Conservation (phyloP, 1,140 invertebrate species). For the Diploscapter pachys region DNA sequence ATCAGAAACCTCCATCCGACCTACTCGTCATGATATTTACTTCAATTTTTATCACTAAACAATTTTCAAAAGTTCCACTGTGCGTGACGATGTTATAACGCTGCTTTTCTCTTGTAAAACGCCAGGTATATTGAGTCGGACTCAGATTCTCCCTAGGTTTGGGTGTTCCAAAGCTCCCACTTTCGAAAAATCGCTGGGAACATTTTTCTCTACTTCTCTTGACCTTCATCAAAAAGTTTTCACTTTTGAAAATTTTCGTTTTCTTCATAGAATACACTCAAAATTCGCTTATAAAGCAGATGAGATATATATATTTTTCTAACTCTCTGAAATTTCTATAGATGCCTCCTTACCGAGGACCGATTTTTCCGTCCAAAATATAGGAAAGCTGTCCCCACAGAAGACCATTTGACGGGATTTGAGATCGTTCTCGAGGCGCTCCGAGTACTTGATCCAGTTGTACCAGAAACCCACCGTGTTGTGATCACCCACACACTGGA, state of each 20-base stretch:
- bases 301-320: not conserved
- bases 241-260: slow-evolving; percentile 5
- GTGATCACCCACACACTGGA: slow-evolving; percentile 41
- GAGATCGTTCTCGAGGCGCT: slow-evolving; percentile 30
- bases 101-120: too few species aligned
- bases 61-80: too few species aligned
- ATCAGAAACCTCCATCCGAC: too few species aligned
- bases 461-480: slow-evolving; percentile 38
- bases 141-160: too few species aligned
- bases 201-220: too few species aligned
- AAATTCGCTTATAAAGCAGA: not conserved
- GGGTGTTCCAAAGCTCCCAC: too few species aligned
- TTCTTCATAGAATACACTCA: slow-evolving; percentile 34
- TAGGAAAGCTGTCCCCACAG: slow-evolving; percentile 34
- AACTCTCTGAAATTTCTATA: slow-evolving; percentile 36
- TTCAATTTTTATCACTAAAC: too few species aligned
- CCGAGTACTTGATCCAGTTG: slow-evolving; percentile 38
- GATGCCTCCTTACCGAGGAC: slow-evolving; percentile 23
- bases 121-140: too few species aligned
- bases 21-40: too few species aligned
- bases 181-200: too few species aligned
- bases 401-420: slow-evolving; percentile 27
- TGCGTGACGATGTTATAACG: too few species aligned
- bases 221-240: too few species aligned
- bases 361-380: slow-evolving; percentile 33